Conservation (phyloP, 2,113 vertebrate species). For the Mormoops blainvillei region DNA sequence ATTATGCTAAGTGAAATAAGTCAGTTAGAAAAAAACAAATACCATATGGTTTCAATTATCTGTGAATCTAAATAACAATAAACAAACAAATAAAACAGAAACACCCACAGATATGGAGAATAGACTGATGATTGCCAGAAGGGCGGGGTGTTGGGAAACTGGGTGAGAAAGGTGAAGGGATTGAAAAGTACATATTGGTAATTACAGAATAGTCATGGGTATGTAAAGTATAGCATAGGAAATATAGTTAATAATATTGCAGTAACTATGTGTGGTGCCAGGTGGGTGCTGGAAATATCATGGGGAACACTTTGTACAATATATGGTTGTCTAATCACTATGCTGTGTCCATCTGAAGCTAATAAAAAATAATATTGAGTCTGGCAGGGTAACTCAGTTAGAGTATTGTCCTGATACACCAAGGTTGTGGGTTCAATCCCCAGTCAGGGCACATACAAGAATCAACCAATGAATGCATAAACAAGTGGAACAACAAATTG, state of each 20-base stretch:
- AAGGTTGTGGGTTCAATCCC: too few relatives aligned
- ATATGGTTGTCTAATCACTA: neutral
- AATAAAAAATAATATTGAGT: neutral
- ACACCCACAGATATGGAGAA: neutral
- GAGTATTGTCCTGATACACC: too few relatives aligned
- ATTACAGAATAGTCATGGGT: neutral
- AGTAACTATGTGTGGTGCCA: neutral
- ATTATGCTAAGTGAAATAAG: neutral
- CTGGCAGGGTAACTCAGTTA: too few relatives aligned
- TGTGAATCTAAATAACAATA: neutral
- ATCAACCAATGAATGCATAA: too few relatives aligned
- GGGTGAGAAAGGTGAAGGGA: neutral
- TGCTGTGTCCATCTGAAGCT: neutral
- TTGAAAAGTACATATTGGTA: neutral
- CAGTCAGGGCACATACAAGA: too few relatives aligned
- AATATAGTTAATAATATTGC: neutral
- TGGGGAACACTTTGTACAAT: neutral
- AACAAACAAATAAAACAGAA: neutral
- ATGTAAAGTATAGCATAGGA: neutral
- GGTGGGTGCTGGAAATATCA: neutral
- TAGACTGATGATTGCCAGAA: neutral
- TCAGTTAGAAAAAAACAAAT: neutral
- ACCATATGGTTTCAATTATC: neutral
- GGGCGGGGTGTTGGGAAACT: neutral
- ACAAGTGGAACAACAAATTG: too few relatives aligned